Conservation (phyloP, 2,113 vertebrate species). For the Eurypyga helias region DNA sequence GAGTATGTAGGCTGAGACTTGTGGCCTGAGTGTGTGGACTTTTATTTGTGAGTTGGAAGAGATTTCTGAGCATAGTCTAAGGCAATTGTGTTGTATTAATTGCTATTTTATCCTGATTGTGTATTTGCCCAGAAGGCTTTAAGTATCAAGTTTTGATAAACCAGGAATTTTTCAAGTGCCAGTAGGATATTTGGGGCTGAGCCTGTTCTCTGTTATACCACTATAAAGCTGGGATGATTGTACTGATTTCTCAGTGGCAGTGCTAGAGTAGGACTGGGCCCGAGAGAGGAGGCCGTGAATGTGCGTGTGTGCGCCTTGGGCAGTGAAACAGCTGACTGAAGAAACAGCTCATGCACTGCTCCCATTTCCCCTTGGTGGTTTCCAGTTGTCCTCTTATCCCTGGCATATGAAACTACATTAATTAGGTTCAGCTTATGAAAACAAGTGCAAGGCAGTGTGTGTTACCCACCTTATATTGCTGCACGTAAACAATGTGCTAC, state of each 20-base stretch:
- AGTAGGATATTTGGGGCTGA: background rate
- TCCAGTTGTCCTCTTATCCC: constrained; percentile 48
- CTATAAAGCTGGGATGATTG: background rate
- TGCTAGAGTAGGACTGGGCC: background rate
- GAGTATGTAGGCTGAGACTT: background rate
- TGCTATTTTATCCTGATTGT: background rate
- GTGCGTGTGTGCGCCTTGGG: background rate
- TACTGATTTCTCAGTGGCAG: background rate
- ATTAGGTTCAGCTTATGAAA: constrained; percentile 28
- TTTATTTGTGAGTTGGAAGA: background rate
- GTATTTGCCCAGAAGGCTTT: background rate
- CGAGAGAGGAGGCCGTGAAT: background rate
- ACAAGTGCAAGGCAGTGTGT: background rate
- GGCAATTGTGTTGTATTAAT: constrained; percentile 2
- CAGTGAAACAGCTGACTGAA: constrained; percentile 34
- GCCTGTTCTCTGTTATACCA: background rate
- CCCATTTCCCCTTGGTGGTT: constrained; percentile 27
- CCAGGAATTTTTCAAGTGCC: background rate
- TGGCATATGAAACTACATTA: background rate
- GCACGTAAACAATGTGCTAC: background rate
- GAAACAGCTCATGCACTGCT: constrained; percentile 20
- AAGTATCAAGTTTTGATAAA: constrained; percentile 16
- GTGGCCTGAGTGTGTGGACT: background rate
- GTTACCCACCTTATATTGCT: constrained; percentile 17
- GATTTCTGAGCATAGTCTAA: background rate